phyloP scores from a whole-genome alignment of 2,888 invertebrate species.

The Plagiodera versicolora region DNA sequence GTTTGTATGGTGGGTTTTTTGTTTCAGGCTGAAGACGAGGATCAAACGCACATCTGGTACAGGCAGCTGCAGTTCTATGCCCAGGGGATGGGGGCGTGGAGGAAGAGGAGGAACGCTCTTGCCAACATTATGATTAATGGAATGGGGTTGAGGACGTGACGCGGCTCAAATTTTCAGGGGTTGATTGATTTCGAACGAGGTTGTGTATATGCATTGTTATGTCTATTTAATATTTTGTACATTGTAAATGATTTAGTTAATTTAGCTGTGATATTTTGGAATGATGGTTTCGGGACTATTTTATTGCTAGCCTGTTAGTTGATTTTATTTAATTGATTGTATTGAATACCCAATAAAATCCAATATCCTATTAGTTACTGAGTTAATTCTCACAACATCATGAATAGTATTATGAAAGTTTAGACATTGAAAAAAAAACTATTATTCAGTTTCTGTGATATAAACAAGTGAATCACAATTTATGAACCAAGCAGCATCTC shows the following conservation, averaged over 20 bases:
- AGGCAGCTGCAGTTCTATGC: constrained; percentile 87
- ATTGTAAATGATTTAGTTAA: constrained; percentile 51
- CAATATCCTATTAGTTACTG: too few species aligned
- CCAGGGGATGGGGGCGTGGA: constrained; percentile 90
- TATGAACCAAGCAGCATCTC: too few species aligned
- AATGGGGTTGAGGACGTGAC: constrained; percentile 58
- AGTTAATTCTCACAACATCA: too few species aligned
- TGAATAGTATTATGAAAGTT: too few species aligned
- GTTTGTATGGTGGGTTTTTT: too few species aligned
- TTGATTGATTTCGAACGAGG: not conserved
- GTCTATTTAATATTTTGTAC: constrained; percentile 16
- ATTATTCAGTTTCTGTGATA: too few species aligned
- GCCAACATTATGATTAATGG: constrained; percentile 98
- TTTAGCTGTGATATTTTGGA: constrained; percentile 57
- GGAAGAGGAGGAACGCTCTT: constrained; percentile 86
- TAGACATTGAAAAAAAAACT: too few species aligned
- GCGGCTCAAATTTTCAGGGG: not conserved
- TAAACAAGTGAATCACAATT: too few species aligned
- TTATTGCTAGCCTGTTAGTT: constrained; percentile 18
- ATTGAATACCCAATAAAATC: constrained; percentile 17
- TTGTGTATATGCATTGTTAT: too few species aligned
- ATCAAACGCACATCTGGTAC: constrained; percentile 87
- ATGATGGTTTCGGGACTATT: constrained; percentile 37
- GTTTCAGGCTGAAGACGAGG: constrained; percentile 85
- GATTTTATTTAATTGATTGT: constrained; percentile 20